phyloP scores from a whole-genome alignment of 2,113 vertebrate genomes.

The Capricornis sumatraensis region DNA sequence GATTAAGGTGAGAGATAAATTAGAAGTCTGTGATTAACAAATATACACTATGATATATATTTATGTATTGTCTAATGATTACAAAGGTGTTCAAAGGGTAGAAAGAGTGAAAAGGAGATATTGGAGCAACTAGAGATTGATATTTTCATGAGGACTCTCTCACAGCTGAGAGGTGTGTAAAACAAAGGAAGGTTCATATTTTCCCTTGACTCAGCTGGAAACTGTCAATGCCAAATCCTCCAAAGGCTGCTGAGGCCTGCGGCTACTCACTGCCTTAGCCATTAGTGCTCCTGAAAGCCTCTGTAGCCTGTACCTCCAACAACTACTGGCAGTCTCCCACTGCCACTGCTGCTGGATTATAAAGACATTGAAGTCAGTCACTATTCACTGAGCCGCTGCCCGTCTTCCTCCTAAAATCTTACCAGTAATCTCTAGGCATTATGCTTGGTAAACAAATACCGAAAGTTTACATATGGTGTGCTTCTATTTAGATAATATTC shows the following conservation, averaged over 20 bases:
- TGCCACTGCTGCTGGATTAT: background rate
- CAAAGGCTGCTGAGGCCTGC: background rate
- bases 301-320: rapidly evolving
- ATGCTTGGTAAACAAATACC: background rate
- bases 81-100: background rate
- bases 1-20: background rate
- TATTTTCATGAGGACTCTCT: background rate
- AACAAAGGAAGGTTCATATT: background rate
- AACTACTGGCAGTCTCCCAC: rapidly evolving
- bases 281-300: background rate
- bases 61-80: background rate
- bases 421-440: background rate
- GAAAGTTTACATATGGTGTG: background rate
- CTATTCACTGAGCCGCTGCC: background rate
- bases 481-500: background rate
- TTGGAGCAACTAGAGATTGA: background rate
- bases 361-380: background rate
- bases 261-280: background rate
- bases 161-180: rapidly evolving
- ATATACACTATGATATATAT: background rate
- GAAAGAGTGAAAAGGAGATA: background rate
- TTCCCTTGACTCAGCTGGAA: background rate
- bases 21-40: background rate
- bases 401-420: background rate
- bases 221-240: background rate